Conservation (phyloP, 2,888 invertebrate species). For the Hecatera dysodea region DNA sequence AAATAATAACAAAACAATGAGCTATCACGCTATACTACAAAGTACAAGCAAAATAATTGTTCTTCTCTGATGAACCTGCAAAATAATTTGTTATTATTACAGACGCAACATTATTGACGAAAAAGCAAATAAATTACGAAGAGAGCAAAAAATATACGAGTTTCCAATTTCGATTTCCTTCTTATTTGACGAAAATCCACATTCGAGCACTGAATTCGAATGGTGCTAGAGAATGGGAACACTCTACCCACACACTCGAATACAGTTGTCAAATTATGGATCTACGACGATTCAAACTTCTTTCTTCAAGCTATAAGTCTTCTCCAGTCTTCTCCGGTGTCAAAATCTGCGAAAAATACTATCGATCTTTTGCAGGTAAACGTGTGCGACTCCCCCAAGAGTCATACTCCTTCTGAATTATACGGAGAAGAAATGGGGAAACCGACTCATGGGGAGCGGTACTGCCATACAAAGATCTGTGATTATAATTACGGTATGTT, state of each 20-base stretch:
- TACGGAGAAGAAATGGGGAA: slow-evolving; percentile 54
- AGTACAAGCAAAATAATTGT: slow-evolving; percentile 9
- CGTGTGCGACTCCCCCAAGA: slow-evolving; percentile 60
- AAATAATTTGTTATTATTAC: slow-evolving; percentile 10
- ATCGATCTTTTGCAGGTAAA: slow-evolving; percentile 52
- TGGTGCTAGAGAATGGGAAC: slow-evolving; percentile 92
- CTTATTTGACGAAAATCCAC: slow-evolving; percentile 75
- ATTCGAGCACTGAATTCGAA: slow-evolving; percentile 92
- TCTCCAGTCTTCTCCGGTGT: slow-evolving; percentile 22
- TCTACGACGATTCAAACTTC: slow-evolving; percentile 28
- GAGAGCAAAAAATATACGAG: neutral
- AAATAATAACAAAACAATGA: slow-evolving; percentile 31
- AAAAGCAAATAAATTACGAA: slow-evolving; percentile 7
- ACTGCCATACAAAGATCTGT: slow-evolving; percentile 35
- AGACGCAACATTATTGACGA: neutral
- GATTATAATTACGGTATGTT: slow-evolving; percentile 40
- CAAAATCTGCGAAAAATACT: slow-evolving; percentile 29
- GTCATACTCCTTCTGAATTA: slow-evolving; percentile 63
- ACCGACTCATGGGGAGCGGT: slow-evolving; percentile 30
- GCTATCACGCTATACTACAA: slow-evolving; percentile 31
- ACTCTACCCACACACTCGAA: slow-evolving; percentile 93
- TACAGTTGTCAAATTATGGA: slow-evolving; percentile 92
- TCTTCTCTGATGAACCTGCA: neutral
- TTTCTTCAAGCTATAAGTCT: slow-evolving; percentile 34
- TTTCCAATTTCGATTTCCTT: slow-evolving; percentile 4